Evolutionary conservation across 2,797 vertebrate genomes (phyloP).

Genomic region (Capromys pilorides): DNA sequence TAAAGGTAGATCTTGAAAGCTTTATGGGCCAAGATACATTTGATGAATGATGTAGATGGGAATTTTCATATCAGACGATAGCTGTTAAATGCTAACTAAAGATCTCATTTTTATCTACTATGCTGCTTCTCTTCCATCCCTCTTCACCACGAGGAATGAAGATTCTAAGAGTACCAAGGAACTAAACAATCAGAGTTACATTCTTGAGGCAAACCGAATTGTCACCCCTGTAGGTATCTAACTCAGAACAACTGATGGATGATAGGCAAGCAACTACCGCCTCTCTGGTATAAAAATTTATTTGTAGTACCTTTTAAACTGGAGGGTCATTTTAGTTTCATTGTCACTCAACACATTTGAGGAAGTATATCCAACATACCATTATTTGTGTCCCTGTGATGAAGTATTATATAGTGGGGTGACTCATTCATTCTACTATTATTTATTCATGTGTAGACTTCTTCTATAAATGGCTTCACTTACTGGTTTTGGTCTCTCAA

Average conservation of each 20-base stretch:
- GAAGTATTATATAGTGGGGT: slow-evolving; percentile 68
- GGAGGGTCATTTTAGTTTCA: background rate
- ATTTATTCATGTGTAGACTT: slow-evolving; percentile 84
- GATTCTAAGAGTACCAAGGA: background rate
- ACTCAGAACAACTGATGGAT: background rate
- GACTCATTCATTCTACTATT: slow-evolving; percentile 80
- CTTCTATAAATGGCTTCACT: slow-evolving; percentile 79
- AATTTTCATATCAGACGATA: background rate
- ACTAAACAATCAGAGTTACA: background rate
- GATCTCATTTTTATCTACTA: background rate
- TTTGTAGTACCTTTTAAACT: slow-evolving; percentile 2
- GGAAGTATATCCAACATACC: slow-evolving; percentile 39
- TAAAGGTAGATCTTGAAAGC: background rate
- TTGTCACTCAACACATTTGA: slow-evolving; percentile 2
- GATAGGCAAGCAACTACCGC: background rate
- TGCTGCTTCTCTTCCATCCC: background rate
- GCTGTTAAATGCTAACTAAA: slow-evolving; percentile 24
- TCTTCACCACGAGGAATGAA: background rate
- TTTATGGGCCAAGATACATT: background rate
- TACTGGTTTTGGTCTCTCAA: slow-evolving; percentile 79
- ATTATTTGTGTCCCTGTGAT: slow-evolving; percentile 34
- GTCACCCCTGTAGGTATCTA: background rate
- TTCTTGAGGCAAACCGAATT: background rate
- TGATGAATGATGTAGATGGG: background rate
- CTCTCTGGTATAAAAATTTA: background rate